phyloP scores from a whole-genome alignment of 1,140 invertebrate species.

The Colletes latitarsis region DNA sequence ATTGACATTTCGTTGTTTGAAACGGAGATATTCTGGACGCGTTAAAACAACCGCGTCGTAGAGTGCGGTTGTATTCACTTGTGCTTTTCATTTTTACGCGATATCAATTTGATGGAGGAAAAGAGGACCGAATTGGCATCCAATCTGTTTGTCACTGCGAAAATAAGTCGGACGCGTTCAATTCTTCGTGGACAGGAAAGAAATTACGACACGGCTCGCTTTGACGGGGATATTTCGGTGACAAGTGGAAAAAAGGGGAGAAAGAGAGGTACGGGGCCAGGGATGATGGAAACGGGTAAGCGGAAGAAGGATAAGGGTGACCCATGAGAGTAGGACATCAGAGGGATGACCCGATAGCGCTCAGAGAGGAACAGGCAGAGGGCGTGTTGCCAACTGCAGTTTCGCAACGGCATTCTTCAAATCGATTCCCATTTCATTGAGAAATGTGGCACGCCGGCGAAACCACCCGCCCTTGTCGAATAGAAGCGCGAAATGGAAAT shows the following conservation, averaged over 20 bases:
- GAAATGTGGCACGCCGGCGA: slow-evolving; percentile 61
- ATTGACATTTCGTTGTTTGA: too few relatives aligned
- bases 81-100: background rate
- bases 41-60: too few relatives aligned
- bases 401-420: slow-evolving; percentile 70
- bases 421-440: slow-evolving; percentile 75
- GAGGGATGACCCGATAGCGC: slow-evolving; percentile 60
- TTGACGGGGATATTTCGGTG: slow-evolving; percentile 37
- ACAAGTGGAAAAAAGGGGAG: slow-evolving; percentile 20
- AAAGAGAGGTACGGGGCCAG: background rate
- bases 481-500: slow-evolving; percentile 62
- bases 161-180: background rate
- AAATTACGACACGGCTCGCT: background rate
- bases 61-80: too few relatives aligned
- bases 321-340: slow-evolving; percentile 54
- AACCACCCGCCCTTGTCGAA: slow-evolving; percentile 41
- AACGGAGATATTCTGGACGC: too few relatives aligned
- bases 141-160: background rate
- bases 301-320: slow-evolving; percentile 29
- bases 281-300: slow-evolving; percentile 7
- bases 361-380: slow-evolving; percentile 63
- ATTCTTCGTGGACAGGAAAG: background rate
- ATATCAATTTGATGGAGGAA: background rate
- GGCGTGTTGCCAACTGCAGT: slow-evolving; percentile 75
- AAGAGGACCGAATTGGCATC: background rate